Evolutionary conservation across 2,113 vertebrate genomes (phyloP).

Genomic region (Lepus europaeus): DNA sequence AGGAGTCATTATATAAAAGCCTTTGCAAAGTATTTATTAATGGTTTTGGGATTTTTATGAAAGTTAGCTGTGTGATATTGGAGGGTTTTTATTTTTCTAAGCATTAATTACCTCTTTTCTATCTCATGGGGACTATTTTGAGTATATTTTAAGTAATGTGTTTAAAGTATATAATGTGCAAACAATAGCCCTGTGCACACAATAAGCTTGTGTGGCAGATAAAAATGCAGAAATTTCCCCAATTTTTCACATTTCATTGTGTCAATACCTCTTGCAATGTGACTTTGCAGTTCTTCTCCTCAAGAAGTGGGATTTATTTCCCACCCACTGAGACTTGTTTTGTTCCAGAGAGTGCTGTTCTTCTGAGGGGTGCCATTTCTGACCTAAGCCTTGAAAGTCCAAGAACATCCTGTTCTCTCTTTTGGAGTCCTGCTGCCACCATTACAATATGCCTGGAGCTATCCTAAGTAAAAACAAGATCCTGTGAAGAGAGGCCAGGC

Average conservation of each 20-base stretch:
- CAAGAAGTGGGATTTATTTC: not conserved
- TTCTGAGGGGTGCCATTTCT: slow-evolving; percentile 1
- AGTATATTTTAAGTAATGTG: not conserved
- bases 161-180: slow-evolving; percentile 38
- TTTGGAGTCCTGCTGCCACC: not conserved
- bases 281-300: slow-evolving; percentile 12
- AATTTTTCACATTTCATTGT: slow-evolving; percentile 29
- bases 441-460: not conserved
- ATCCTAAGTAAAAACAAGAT: not conserved
- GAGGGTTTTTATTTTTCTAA: slow-evolving; percentile 18
- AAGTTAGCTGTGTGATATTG: not conserved
- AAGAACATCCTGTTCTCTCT: not conserved
- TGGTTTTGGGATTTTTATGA: slow-evolving; percentile 40
- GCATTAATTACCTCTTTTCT: slow-evolving; percentile 17
- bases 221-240: not conserved
- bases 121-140: slow-evolving; percentile 11
- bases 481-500: not conserved
- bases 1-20: not conserved
- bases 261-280: not conserved
- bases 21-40: slow-evolving; percentile 20
- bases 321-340: not conserved
- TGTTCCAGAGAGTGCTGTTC: not conserved
- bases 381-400: not conserved
- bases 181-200: not conserved
- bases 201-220: not conserved